These are phyloP conservation scores for Volucella inanis DNA, from an alignment of 2,888 invertebrate genomes.

Conservation along the genomic window DNA sequence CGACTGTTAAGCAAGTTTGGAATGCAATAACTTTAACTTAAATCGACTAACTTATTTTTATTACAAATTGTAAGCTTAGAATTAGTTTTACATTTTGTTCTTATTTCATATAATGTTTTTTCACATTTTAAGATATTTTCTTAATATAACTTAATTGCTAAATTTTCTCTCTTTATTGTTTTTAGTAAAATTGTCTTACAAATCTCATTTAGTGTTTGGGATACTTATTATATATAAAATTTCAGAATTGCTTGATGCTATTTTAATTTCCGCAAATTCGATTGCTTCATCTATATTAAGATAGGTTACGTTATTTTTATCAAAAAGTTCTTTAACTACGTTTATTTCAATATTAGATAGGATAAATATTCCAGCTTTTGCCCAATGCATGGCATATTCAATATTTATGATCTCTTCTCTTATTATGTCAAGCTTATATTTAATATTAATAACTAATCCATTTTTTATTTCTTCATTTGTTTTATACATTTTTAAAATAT, in stretches of 20 bases:
- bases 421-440: conserved; percentile 46
- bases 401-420: too few species aligned
- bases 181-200: conserved; percentile 42
- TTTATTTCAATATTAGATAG: conserved; percentile 42
- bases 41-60: conserved; percentile 26
- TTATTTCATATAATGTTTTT: conserved; percentile 34
- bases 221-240: conserved; percentile 59
- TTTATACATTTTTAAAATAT: conserved; percentile 10
- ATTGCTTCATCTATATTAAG: conserved; percentile 61
- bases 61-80: conserved; percentile 47
- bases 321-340: conserved; percentile 30
- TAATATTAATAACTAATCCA: background rate
- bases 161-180: conserved; percentile 46
- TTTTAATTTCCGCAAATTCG: conserved; percentile 59
- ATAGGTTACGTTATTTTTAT: conserved; percentile 51
- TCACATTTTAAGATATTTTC: conserved; percentile 45
- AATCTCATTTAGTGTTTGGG: conserved; percentile 38
- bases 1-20: conserved; percentile 1
- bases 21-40: conserved; percentile 14
- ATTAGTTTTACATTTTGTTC: conserved; percentile 41
- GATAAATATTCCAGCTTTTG: conserved; percentile 43
- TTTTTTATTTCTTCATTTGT: conserved; percentile 1
- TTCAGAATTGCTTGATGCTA: conserved; percentile 39
- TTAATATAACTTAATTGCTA: conserved; percentile 32
- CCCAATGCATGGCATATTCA: conserved; percentile 50